phyloP scores from a whole-genome alignment of 2,797 vertebrate genomes.

The Fistularia tabacaria region DNA sequence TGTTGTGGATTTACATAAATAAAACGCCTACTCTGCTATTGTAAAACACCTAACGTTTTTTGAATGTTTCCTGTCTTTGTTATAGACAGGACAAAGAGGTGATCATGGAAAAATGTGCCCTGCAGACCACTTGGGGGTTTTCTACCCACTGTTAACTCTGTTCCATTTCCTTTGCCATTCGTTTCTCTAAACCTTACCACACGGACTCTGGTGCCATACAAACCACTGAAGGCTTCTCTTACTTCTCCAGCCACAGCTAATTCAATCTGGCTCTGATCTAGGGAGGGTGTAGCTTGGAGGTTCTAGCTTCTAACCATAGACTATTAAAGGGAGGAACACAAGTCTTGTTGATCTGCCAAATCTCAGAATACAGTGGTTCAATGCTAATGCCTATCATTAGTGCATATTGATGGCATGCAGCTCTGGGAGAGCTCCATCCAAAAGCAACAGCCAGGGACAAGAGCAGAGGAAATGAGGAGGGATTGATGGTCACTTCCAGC shows the following conservation, averaged over 20 bases:
- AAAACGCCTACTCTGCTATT: constrained; percentile 24
- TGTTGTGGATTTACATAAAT: constrained; percentile 3
- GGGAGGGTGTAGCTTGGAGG: constrained; percentile 33
- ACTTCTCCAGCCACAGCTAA: constrained; percentile 55
- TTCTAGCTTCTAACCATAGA: constrained; percentile 40
- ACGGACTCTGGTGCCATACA: constrained; percentile 42
- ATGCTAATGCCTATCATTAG: constrained; percentile 75
- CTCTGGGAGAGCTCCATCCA: constrained; percentile 40
- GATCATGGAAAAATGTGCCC: constrained; percentile 55
- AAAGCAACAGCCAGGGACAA: constrained; percentile 52
- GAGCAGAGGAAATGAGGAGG: constrained; percentile 66
- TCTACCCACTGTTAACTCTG: constrained; percentile 44
- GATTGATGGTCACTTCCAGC: constrained; percentile 77
- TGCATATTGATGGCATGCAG: constrained; percentile 65
- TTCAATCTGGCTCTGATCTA: constrained; percentile 64
- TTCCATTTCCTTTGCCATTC: constrained; percentile 48
- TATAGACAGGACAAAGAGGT: constrained; percentile 55
- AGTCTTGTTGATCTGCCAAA: constrained; percentile 68
- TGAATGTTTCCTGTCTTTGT: constrained; percentile 68
- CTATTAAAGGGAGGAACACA: constrained; percentile 54
- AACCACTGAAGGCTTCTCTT: constrained; percentile 48
- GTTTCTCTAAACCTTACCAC: constrained; percentile 47
- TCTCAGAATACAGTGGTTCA: constrained; percentile 63
- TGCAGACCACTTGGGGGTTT: constrained; percentile 44
- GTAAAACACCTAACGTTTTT: constrained; percentile 47